Conservation (phyloP, 2,888 invertebrate genomes). For the Sialis lutaria region DNA sequence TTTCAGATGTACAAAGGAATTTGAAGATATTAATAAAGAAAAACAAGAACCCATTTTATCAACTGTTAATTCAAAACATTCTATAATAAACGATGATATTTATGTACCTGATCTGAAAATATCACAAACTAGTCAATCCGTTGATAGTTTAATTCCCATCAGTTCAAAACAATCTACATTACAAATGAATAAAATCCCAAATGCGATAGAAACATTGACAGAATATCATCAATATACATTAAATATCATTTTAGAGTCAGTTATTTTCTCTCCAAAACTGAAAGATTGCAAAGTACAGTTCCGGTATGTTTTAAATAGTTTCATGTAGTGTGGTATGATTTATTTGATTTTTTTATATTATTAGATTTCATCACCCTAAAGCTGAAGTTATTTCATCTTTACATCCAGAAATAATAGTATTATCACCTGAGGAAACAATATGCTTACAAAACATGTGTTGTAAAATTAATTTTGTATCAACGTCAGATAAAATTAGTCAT, state of each 20-base stretch:
- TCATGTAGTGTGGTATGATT: neutral
- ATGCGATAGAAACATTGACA: conserved; percentile 8
- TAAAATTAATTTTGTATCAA: conserved; percentile 21
- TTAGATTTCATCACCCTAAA: conserved; percentile 23
- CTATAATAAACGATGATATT: no score
- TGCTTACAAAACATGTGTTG: conserved; percentile 18
- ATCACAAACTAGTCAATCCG: no score
- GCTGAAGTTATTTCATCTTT: conserved; percentile 17
- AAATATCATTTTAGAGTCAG: conserved; percentile 15
- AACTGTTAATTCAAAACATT: no score
- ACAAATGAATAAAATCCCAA: neutral
- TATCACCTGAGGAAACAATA: conserved; percentile 13
- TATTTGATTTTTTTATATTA: neutral
- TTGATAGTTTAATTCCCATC: no score
- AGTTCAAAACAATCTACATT: no score
- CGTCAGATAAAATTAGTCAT: conserved; percentile 18
- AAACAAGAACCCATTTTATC: no score
- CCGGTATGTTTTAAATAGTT: neutral
- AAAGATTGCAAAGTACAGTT: conserved; percentile 2
- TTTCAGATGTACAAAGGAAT: no score
- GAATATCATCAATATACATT: conserved; percentile 19
- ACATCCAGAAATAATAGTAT: conserved; percentile 13
- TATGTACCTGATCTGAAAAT: no score
- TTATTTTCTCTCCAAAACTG: conserved; percentile 13
- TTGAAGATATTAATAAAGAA: no score